A percentile compares a stretch with the other conserved stretches of the same genome.
These are phyloP conservation scores for Lycocorax pyrrhopterus DNA, from an alignment of 2,113 vertebrate species.

Conservation along the genomic window DNA sequence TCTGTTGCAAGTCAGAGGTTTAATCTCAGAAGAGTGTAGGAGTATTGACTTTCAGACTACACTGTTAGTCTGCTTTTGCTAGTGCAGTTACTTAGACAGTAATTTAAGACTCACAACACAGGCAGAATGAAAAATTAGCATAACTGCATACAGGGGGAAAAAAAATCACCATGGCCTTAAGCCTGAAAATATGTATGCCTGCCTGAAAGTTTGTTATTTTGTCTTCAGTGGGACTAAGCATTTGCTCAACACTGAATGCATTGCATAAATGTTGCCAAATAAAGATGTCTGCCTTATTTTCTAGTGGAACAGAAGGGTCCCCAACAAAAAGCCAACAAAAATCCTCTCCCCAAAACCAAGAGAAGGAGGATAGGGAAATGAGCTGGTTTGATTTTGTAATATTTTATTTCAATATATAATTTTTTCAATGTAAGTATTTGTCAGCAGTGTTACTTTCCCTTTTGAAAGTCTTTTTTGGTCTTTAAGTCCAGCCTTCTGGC, in stretches of 20 bases:
- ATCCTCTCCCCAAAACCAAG: neutral
- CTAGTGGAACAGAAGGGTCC: neutral
- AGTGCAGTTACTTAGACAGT: neutral
- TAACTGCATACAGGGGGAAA: neutral
- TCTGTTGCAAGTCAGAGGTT: neutral
- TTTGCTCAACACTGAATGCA: neutral
- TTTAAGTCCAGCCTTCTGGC: neutral
- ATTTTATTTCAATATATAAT: neutral
- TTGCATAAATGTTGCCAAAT: neutral
- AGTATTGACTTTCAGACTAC: neutral
- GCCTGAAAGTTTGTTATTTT: neutral
- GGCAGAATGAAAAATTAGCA: neutral
- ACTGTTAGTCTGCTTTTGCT: neutral
- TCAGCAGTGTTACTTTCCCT: neutral
- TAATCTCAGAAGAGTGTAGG: neutral
- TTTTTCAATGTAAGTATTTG: neutral
- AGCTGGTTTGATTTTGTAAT: neutral
- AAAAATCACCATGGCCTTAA: neutral
- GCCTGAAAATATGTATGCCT: neutral
- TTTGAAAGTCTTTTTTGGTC: neutral
- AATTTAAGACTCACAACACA: neutral
- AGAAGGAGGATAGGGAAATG: neutral
- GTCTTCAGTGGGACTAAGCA: neutral
- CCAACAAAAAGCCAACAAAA: neutral
- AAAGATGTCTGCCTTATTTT: neutral